Base-by-base conservation (phyloP, 2,888 invertebrate genomes). In the Drosophila kuntzei region DNA sequence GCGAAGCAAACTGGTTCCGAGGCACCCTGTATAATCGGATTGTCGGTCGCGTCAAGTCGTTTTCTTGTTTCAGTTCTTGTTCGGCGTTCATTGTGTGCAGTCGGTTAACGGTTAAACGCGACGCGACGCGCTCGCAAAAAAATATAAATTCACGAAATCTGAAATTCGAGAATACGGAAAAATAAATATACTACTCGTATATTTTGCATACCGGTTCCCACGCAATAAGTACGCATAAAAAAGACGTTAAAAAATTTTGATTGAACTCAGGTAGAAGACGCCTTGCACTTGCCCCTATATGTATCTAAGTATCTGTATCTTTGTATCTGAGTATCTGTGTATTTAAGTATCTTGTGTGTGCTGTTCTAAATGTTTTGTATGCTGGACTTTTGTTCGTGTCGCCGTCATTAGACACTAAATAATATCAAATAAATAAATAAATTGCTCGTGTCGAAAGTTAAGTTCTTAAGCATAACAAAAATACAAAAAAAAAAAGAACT, bases 1-100 rank as follows among this genome's bases (percentile, higher is more conserved):
- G 14, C 8, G 7, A 3, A n/a, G 16, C 8, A 78, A 78, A 78
- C 79, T 29, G 72, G 79, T 78, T 78, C 62, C 2, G 29, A 2
- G 25, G 37, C 77, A 68, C 75, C 80, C 80, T 66, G 86, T 79
- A 67, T 16, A 8, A 27, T 8, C 27, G 7, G 27, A 2, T 18
- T 14, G 34, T 20, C 25, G 46, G 9, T 34, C n/a, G 34, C 4
- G n/a, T 34, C 47, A n/a, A n/a, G 46, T 41, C 43, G 47, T 22
- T 4, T 22, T 46, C n/a, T 41, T 41, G 43, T 20, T 62, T 70
- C 88, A 85, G 89, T 88, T 84, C 68, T 80, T 87, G 71, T 86
- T 88, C 84, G 85, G 71, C 81, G 87, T 88, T 88, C 84, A 55
- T 71, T 59, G 79, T 65, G 80, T 69, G 67, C 78, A 86, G 75